Evolutionary conservation across 1,140 invertebrate species (phyloP), one percentile per base, ranked within the genome.

Genomic region (Drosophila pachea): DNA sequence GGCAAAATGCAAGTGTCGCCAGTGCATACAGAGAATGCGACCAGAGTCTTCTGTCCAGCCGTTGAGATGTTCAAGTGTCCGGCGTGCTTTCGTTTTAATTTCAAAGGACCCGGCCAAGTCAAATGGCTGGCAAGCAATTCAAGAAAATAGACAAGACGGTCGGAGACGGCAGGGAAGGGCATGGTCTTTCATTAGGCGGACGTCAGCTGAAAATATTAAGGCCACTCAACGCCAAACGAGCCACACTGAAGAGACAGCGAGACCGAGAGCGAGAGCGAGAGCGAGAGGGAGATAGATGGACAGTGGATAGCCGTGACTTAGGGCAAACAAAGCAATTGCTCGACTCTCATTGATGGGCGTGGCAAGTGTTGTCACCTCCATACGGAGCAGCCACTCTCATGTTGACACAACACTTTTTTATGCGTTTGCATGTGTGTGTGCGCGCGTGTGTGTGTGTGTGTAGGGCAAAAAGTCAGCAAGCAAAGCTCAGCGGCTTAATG

Each of bases 371-470:
- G 36, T 35, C 65, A 68, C 33, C 56, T 53, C 48, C 47, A 49
- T 4, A 49, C 47, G 7, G 5, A 47, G 16, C 58, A 31, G 22
- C 33, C 49, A 52, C 32, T 74, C 63, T 66, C 73, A 68, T 84
- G 79, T 84, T 84, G 86, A 86, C 73, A 79, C 81, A 84, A 86
- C 79, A 79, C 76, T 84, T 84, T 59, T 83, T 77, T n/a, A n/a
- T n/a, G n/a, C 81, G 79, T 78, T 54, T 49, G 47, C 14, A 16
- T 7, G 53, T 68, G 64, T 75, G 42, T 53, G 53, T 40, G 38
- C 48, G 61, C 22, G 42, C 16, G 42, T 22, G 9, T 32, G 16
- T 32, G 56, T 22, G 42, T 35, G 22, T 7, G 14, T 45, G 36
- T 9, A 38, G 12, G 45, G 36, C 50, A 68, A 68, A 83, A 83